Conservation (phyloP, 2,888 invertebrate species). For the Caenorhabditis virilis region DNA sequence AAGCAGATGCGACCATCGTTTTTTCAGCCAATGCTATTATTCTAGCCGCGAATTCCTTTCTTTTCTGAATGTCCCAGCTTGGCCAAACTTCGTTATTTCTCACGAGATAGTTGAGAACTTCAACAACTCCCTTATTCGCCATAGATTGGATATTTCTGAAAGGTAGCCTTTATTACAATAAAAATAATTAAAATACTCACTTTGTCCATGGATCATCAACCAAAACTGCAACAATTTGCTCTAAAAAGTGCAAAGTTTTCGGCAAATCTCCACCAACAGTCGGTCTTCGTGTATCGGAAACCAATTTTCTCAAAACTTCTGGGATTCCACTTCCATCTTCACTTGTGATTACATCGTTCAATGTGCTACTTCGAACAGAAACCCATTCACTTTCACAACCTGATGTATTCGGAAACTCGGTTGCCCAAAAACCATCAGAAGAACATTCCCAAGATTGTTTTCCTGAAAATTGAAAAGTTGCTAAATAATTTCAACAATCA, state of each 20-base stretch:
- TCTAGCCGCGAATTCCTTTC: slow-evolving; percentile 19
- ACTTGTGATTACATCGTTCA: slow-evolving; percentile 13
- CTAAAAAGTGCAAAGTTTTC: slow-evolving; percentile 37
- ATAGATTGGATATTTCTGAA: slow-evolving; percentile 7
- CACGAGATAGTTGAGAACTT: slow-evolving; percentile 36
- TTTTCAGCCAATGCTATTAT: slow-evolving; percentile 18
- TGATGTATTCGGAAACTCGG: slow-evolving; percentile 34
- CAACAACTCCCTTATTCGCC: slow-evolving; percentile 22
- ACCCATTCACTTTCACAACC: slow-evolving; percentile 41
- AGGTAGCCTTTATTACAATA: not conserved
- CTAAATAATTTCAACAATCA: too few relatives aligned
- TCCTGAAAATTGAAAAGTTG: too few relatives aligned
- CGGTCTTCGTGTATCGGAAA: slow-evolving; percentile 34
- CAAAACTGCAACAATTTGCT: slow-evolving; percentile 21
- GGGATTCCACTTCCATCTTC: slow-evolving; percentile 36
- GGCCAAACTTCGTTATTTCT: slow-evolving; percentile 32
- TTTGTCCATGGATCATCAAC: slow-evolving; percentile 32
- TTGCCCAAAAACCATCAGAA: slow-evolving; percentile 44
- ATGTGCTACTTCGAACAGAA: not conserved
- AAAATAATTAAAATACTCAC: slow-evolving; percentile 1
- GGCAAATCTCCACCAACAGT: slow-evolving; percentile 56
- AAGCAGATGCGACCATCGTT: slow-evolving; percentile 18
- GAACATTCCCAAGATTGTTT: slow-evolving; percentile 52
- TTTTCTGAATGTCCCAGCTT: slow-evolving; percentile 22
- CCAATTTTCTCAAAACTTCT: slow-evolving; percentile 32